A percentile compares a stretch with the other conserved stretches of the same genome.
phyloP scores from a whole-genome alignment of 1,140 invertebrate genomes.

The Mycetomoellerius zeteki region DNA sequence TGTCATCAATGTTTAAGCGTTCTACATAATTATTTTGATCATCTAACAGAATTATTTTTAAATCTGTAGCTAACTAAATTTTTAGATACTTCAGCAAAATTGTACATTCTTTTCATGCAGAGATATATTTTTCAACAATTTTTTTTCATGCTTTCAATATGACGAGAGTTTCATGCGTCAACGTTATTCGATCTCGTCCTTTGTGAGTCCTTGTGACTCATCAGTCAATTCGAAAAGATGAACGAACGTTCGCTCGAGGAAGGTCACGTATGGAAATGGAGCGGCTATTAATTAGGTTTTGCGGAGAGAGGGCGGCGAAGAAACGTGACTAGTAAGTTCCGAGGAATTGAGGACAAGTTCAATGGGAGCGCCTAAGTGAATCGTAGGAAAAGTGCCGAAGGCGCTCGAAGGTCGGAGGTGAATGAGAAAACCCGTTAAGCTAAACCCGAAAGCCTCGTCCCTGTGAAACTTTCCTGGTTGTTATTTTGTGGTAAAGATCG shows the following conservation, averaged over 20 bases:
- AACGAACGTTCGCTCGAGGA: conserved; percentile 47
- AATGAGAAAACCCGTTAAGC: conserved; percentile 68
- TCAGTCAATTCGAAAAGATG: conserved; percentile 26
- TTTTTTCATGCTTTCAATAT: neutral
- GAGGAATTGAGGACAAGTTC: conserved; percentile 72
- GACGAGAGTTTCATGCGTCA: neutral
- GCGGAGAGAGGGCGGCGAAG: neutral
- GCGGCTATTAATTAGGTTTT: conserved; percentile 55
- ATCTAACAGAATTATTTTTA: too few species aligned
- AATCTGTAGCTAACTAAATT: too few species aligned
- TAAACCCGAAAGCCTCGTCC: conserved; percentile 29
- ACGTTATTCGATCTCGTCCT: conserved; percentile 18
- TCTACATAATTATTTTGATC: too few species aligned
- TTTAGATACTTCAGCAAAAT: too few species aligned
- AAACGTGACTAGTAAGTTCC: conserved; percentile 56
- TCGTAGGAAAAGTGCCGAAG: conserved; percentile 54
- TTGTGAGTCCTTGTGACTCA: conserved; percentile 34
- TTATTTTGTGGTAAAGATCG: conserved; percentile 29
- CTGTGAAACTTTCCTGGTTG: neutral
- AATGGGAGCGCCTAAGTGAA: conserved; percentile 53
- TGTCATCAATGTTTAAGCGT: too few species aligned
- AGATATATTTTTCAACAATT: neutral
- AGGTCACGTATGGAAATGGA: conserved; percentile 59
- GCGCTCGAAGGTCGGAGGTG: conserved; percentile 68
- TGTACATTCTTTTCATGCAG: neutral